These are phyloP conservation scores for Drosophila multiciliata DNA, from an alignment of 2,888 invertebrate species.

Conservation along the genomic window DNA sequence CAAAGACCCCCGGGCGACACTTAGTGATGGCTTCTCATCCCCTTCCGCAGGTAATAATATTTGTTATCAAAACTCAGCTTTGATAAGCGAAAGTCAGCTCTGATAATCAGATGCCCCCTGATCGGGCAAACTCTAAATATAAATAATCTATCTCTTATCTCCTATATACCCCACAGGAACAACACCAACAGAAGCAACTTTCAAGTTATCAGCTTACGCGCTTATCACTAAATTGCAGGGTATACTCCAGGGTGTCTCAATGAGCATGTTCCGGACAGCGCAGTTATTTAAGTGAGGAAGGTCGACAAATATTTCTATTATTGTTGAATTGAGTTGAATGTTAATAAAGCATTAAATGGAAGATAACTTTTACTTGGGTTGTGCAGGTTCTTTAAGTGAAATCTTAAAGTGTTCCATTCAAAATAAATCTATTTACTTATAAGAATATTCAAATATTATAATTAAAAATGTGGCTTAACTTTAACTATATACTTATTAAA, in stretches of 20 bases:
- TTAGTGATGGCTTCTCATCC: too few relatives aligned
- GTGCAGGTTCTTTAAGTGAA: not conserved
- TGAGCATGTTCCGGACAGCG: slow-evolving; percentile 18
- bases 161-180: slow-evolving; percentile 3
- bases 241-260: not conserved
- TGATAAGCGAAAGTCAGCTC: slow-evolving; percentile 24
- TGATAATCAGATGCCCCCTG: slow-evolving; percentile 36
- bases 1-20: not conserved
- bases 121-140: not conserved
- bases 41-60: slow-evolving; percentile 8
- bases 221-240: slow-evolving; percentile 32
- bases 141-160: slow-evolving; percentile 27
- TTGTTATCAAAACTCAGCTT: slow-evolving; percentile 1
- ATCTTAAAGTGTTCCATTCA: too few relatives aligned
- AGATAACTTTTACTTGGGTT: not conserved
- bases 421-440: not conserved
- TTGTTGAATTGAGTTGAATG: slow-evolving; percentile 5
- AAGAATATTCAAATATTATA: too few relatives aligned
- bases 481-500: not conserved
- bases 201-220: slow-evolving; percentile 15
- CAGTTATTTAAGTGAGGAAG: slow-evolving; percentile 20
- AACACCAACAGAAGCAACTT: slow-evolving; percentile 25
- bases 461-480: not conserved
- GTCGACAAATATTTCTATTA: slow-evolving; percentile 30
- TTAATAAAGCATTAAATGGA: not conserved